phyloP scores from a whole-genome alignment of 2,888 invertebrate genomes.

The Caprella mutica region DNA sequence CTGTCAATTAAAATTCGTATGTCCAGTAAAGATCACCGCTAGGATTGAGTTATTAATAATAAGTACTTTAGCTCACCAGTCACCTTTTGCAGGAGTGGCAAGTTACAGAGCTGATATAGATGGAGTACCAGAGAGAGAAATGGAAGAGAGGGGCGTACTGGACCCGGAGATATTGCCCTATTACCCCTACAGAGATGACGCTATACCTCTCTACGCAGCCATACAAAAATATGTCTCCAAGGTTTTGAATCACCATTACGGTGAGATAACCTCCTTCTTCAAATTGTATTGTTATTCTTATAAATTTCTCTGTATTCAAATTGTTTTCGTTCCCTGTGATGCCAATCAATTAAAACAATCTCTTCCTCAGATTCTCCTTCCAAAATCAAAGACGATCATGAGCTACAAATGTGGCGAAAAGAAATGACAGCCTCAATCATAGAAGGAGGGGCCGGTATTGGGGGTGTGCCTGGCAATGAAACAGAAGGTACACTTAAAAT shows the following conservation, averaged over 20 bases:
- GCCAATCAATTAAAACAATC: neutral
- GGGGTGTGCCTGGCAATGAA: conserved; percentile 37
- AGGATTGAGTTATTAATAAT: no score
- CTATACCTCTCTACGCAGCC: conserved; percentile 40
- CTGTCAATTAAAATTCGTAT: no score
- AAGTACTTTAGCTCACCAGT: no score
- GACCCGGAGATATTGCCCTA: conserved; percentile 41
- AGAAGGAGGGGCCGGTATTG: conserved; percentile 38
- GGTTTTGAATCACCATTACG: conserved; percentile 42
- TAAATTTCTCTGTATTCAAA: neutral
- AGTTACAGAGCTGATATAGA: conserved; percentile 36
- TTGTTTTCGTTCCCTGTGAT: neutral
- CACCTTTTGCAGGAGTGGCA: no score
- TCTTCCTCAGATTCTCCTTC: conserved; percentile 38
- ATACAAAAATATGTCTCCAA: conserved; percentile 42
- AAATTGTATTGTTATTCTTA: neutral
- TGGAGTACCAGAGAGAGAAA: conserved; percentile 41
- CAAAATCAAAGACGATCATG: conserved; percentile 37
- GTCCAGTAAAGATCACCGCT: no score
- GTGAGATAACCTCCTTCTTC: conserved; percentile 36
- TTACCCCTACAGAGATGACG: conserved; percentile 45
- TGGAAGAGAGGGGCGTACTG: conserved; percentile 39
- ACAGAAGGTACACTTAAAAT: no score
- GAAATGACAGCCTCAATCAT: conserved; percentile 39
- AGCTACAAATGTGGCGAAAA: conserved; percentile 39